Evolutionary conservation across 2,797 vertebrate species (phyloP).

Genomic region (Crax fasciolata): DNA sequence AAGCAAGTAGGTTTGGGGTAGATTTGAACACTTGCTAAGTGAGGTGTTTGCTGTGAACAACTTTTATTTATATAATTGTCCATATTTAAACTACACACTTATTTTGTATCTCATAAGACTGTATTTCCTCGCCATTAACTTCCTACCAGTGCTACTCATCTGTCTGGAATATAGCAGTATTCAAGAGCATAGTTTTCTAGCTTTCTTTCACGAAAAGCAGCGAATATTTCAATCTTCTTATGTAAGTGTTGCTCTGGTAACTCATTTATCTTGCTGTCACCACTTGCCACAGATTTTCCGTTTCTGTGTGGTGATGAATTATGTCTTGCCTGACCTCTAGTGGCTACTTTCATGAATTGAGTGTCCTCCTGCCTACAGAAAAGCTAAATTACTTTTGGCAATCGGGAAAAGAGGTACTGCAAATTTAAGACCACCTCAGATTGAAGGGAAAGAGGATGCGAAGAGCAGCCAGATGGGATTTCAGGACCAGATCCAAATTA

Average conservation of each 20-base stretch:
- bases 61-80: neutral
- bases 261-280: neutral
- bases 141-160: neutral
- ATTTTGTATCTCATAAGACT: neutral
- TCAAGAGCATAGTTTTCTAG: neutral
- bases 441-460: neutral
- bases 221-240: neutral
- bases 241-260: neutral
- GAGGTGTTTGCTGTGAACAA: neutral
- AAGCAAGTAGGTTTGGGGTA: neutral
- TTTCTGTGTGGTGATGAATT: neutral
- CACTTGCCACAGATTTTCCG: fast-evolving
- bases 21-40: neutral
- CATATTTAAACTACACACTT: neutral
- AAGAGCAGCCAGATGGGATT: neutral
- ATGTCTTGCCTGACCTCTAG: conserved; percentile 68
- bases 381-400: neutral
- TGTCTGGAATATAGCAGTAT: neutral
- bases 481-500: neutral
- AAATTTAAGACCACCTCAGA: neutral
- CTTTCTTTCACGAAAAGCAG: neutral
- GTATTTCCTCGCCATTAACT: neutral
- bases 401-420: neutral
- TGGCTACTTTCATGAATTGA: neutral
- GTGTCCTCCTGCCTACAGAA: fast-evolving